A percentile compares a stretch with the other conserved stretches of the same genome.
phyloP scores from a whole-genome alignment of 2,888 invertebrate genomes.

The Nomada fabriciana region DNA sequence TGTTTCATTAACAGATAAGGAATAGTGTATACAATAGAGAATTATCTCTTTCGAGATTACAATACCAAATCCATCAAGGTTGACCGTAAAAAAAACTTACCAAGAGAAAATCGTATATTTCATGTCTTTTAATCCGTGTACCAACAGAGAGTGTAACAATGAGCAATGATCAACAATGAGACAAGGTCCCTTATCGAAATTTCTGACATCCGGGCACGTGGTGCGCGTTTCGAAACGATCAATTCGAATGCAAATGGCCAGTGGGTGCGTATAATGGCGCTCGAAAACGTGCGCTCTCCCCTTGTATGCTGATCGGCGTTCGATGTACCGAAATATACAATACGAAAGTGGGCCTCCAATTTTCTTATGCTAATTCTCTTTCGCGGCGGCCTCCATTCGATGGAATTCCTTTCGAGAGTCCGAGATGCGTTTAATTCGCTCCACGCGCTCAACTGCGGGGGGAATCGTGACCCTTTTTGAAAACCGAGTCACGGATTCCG shows the following conservation, averaged over 20 bases:
- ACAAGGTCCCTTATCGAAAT: conserved; percentile 28
- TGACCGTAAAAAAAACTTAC: background rate
- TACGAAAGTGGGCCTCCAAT: conserved; percentile 72
- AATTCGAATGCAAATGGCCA: conserved; percentile 62
- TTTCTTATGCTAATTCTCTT: conserved; percentile 74
- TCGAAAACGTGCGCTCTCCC: background rate
- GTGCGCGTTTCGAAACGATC: conserved; percentile 47
- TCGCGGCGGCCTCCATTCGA: conserved; percentile 37
- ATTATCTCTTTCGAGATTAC: background rate
- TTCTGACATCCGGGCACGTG: conserved; percentile 52
- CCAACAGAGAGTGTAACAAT: background rate
- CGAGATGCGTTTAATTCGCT: conserved; percentile 51
- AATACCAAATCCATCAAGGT: background rate
- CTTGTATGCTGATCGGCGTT: conserved; percentile 41
- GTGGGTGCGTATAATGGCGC: conserved; percentile 38
- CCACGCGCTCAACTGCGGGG: conserved; percentile 33
- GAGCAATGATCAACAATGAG: conserved; percentile 22
- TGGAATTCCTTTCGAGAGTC: conserved; percentile 40
- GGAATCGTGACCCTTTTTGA: conserved; percentile 19
- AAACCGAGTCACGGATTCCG: conserved; percentile 58
- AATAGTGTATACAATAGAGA: background rate
- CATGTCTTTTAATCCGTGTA: background rate
- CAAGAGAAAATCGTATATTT: background rate
- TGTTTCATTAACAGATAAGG: too few relatives aligned
- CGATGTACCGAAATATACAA: conserved; percentile 46